These are phyloP conservation scores for Dioctria rufipes DNA, from an alignment of 2,888 invertebrate species.

Conservation along the genomic window DNA sequence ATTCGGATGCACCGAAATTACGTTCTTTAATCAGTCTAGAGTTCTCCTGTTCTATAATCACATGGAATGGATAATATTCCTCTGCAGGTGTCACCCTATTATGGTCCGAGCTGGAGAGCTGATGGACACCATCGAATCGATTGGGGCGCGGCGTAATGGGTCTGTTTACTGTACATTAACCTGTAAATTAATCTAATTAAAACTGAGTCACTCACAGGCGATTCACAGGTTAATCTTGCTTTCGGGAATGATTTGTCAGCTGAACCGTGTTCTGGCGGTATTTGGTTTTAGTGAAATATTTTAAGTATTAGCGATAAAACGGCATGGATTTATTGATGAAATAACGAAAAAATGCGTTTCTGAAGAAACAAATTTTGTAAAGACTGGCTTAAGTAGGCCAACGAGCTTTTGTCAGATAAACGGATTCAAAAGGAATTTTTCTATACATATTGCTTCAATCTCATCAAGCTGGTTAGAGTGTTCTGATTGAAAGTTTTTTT, in stretches of 20 bases:
- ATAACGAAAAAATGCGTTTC: too few species aligned
- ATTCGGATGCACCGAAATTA: slow-evolving; percentile 27
- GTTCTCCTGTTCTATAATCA: slow-evolving; percentile 10
- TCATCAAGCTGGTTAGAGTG: too few species aligned
- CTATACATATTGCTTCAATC: too few species aligned
- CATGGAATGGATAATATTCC: slow-evolving; percentile 23
- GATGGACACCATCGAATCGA: background rate
- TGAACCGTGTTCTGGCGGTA: too few species aligned
- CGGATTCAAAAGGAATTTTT: too few species aligned
- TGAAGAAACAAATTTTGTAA: too few species aligned
- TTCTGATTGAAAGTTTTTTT: too few species aligned
- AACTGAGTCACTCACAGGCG: slow-evolving; percentile 33
- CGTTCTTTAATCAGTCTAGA: slow-evolving; percentile 22
- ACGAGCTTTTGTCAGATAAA: too few species aligned
- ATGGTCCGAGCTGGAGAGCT: too few species aligned
- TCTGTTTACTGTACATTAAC: background rate
- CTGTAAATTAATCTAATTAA: slow-evolving; percentile 34
- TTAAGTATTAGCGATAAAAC: background rate
- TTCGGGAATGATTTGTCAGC: slow-evolving; percentile 27
- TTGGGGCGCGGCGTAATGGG: background rate
- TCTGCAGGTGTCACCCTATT: slow-evolving; percentile 5
- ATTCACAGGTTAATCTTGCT: slow-evolving; percentile 20
- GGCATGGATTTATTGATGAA: too few species aligned
- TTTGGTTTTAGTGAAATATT: background rate
- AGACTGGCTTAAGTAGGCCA: too few species aligned